Percentiles rank a stretch among this genome's conserved stretches.
phyloP scores from a whole-genome alignment of 1,140 invertebrate genomes.

The Andricus grossulariae region DNA sequence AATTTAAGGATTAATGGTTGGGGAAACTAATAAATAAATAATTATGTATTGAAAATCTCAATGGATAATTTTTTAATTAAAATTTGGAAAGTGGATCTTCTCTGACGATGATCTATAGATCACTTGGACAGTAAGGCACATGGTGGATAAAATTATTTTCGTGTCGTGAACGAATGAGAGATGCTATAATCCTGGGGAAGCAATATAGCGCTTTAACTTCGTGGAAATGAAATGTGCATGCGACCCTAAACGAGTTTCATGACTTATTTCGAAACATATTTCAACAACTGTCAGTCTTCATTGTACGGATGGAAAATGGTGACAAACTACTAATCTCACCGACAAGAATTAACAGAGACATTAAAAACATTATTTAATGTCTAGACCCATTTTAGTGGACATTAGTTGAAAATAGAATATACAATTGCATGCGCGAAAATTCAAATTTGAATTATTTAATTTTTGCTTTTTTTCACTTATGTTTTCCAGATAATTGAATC shows the following conservation, averaged over 20 bases:
- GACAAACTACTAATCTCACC: constrained; percentile 24
- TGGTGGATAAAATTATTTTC: constrained; percentile 62
- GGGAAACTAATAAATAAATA: no score
- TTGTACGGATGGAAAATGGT: constrained; percentile 24
- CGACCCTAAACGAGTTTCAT: constrained; percentile 44
- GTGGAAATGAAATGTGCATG: constrained; percentile 48
- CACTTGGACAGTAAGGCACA: constrained; percentile 31
- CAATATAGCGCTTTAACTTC: constrained; percentile 46
- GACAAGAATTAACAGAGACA: constrained; percentile 28
- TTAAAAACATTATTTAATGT: constrained; percentile 21
- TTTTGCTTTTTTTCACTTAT: neutral
- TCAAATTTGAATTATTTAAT: neutral
- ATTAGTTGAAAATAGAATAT: neutral
- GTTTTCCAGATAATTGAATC: no score
- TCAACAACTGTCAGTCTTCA: constrained; percentile 43
- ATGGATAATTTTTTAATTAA: neutral
- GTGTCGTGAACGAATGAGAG: constrained; percentile 34
- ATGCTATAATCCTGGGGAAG: constrained; percentile 57
- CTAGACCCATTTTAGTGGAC: neutral
- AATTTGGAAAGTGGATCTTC: neutral
- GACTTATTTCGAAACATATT: constrained; percentile 51
- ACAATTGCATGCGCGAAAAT: neutral
- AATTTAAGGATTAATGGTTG: no score
- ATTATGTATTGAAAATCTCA: neutral
- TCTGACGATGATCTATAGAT: constrained; percentile 51